Percentiles rank a stretch among this genome's conserved stretches.
Conservation (phyloP, 1,140 invertebrate species). For the Drosophila tristis region DNA sequence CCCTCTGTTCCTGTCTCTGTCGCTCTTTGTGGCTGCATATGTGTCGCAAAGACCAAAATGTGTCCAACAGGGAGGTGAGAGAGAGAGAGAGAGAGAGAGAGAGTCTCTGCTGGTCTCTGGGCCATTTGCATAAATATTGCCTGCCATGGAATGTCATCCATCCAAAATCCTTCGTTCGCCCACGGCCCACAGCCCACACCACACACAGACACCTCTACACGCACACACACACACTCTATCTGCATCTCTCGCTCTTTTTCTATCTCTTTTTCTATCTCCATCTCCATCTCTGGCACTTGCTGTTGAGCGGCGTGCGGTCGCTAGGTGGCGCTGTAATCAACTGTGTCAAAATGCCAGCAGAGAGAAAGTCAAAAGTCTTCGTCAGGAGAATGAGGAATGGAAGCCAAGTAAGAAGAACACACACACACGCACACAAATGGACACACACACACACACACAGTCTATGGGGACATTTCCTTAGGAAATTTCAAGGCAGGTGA, state of each 20-base stretch:
- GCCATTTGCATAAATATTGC: conserved; percentile 76
- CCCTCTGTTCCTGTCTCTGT: neutral
- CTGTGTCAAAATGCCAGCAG: conserved; percentile 79
- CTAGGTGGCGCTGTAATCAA: conserved; percentile 78
- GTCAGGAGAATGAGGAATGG: conserved; percentile 4
- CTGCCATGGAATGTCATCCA: conserved; percentile 3
- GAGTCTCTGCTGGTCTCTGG: conserved; percentile 37
- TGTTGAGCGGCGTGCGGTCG: conserved; percentile 38
- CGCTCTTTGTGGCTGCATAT: neutral
- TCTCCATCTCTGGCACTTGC: neutral
- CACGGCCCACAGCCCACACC: neutral
- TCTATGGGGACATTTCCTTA: conserved; percentile 7
- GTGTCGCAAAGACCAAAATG: conserved; percentile 53
- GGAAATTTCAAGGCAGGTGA: conserved; percentile 65
- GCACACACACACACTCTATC: too few relatives aligned
- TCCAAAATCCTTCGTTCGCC: too few relatives aligned
- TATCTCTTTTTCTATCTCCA: too few relatives aligned
- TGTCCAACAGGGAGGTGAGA: conserved; percentile 15
- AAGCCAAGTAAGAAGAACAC: conserved; percentile 61
- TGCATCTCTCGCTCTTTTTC: too few relatives aligned
- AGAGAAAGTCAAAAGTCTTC: conserved; percentile 68
- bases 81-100: neutral
- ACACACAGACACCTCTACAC: conserved; percentile 8
- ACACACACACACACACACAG: conserved; percentile 31
- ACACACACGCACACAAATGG: conserved; percentile 43